Base-by-base conservation (phyloP, 2,888 invertebrate species). In the Conops quadrifasciatus region DNA sequence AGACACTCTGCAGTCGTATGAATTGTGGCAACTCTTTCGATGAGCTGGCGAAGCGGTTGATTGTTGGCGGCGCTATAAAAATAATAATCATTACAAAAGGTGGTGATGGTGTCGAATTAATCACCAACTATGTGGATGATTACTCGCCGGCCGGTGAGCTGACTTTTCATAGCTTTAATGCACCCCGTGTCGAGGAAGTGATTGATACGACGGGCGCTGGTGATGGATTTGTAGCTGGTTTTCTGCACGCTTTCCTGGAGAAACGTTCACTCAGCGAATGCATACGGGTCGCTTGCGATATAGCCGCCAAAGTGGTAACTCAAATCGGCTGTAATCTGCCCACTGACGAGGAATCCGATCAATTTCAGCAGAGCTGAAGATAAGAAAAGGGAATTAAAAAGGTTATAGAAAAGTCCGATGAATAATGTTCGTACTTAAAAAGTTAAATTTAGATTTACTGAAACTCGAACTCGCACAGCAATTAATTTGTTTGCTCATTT, bases 21-120 rank as follows among this genome's bases (percentile, higher is more conserved):
- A 78, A 78, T 28, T 75, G 79, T 36, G 70, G 73, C 7, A 72
- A 70, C 4, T 66, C 64, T 13, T 74, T 81, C 13, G 81, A 81
- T 1, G 75, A 79, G 21, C 67, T 81, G 65, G 78, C 78, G 0
- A 59, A 67, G 0, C 69, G 77, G 15, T 71, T 82, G 15, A 19
- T 81, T 21, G 65, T 76, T 2, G 73, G 73, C 21, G 70, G 68
- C 0, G 49, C 60, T 9, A 62, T 75, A 2, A 82, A 81, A 72
- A 87, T 89, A 5, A 87, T 91, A 26, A 86, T 91, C 1, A 87
- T 92, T 71, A 93, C 92, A 7, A 88, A 91, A 77, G 92, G 91
- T 13, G 82, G 86, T 0, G 83, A 88, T 19, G 87, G 88, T 26
- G 88, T 90, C 0, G 81, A 88, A 60, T 88, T 91, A 36, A 81